Percentiles rank a stretch among this genome's conserved stretches.
These are phyloP conservation scores for Sceliomorpha sp. DNA, from an alignment of 2,888 invertebrate species.

Conservation along the genomic window DNA sequence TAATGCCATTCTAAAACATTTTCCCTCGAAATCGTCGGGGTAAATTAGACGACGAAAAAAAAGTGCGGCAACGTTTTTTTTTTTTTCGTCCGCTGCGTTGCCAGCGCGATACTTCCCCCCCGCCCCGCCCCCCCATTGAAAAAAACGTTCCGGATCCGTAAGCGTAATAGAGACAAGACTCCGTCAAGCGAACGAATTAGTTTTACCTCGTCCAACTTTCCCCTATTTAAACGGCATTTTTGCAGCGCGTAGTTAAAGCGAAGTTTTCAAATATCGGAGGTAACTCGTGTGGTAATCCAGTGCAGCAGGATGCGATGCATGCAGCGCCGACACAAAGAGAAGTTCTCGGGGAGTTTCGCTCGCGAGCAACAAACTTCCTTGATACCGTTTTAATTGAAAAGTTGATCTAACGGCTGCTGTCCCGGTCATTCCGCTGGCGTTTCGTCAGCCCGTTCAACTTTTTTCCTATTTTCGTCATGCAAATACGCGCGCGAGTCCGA, in stretches of 20 bases:
- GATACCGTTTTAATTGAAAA: conserved; percentile 21
- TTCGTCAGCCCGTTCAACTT: conserved; percentile 8
- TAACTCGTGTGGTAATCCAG: conserved; percentile 8
- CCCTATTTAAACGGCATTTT: conserved; percentile 4
- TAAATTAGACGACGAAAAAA: no score
- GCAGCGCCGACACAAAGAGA: conserved; percentile 7
- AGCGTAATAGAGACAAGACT: background rate
- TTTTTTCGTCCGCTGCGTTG: no score
- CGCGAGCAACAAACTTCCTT: conserved; percentile 11
- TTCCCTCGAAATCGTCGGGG: no score
- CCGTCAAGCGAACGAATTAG: background rate
- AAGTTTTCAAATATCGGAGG: conserved; percentile 15
- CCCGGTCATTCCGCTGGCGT: background rate
- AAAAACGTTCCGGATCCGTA: no score
- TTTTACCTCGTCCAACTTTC: background rate
- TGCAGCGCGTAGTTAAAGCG: conserved; percentile 5
- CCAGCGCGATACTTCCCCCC: no score
- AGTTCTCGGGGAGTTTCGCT: conserved; percentile 5
- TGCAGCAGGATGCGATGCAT: conserved; percentile 1
- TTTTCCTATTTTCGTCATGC: conserved; percentile 4
- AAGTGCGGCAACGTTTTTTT: no score
- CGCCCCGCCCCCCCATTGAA: no score
- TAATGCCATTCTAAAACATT: no score
- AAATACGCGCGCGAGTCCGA: no score
- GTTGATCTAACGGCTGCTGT: conserved; percentile 11